Base-by-base conservation (phyloP, 2,888 invertebrate genomes). In the Apantesis nais region DNA sequence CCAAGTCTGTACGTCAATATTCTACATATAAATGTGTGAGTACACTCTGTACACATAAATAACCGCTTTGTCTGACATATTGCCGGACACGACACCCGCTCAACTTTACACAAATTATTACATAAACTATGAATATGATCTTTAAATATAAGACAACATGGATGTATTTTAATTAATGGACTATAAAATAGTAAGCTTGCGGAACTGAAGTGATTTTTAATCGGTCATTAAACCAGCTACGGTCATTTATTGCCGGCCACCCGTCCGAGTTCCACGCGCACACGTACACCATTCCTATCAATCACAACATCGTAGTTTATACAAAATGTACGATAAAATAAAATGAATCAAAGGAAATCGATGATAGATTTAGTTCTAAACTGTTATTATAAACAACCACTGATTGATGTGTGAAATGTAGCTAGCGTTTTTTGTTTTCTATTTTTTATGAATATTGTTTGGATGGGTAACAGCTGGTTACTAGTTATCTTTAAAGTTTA, bases 161-260 rank as follows among this genome's bases (percentile, higher is more conserved):
- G 78, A 75, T 79, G 68, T 62, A 80, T 79, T 83, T 86, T 87
- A 87, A 87, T 88, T 88, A 83, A 85, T 87, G 83, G 82, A 73
- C 80, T 77, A 86, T 89, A 88, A 89, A 89, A 87, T 85, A 85
- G 80, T 83, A 78, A 80, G 79, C 80, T 83, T 80, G 79, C 77
- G 76, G 73, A 76, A 75, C 79, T 79, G 77, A 83, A 87, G 87
- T 85, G 87, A 86, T 85, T 85, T 88, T 88, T 87, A 88, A 88
- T 88, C 85, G 88, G 75, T 82, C 86, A 83, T 88, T 85, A 89
- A 88, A 87, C 76, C 73, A 80, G 75, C 80, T 76, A 71, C 78
- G 75, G 73, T 75, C 76, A 85, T 83, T 87, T 87, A 87, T 86
- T 79, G 74, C 75, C 74, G 68, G 74, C 71, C 77, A 76, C 74